Evolutionary conservation across 35 echinoderm and acorn worm species (phyloP), one percentile per base, ranked within the genome.

Genomic region (Apostichopus californicus): DNA sequence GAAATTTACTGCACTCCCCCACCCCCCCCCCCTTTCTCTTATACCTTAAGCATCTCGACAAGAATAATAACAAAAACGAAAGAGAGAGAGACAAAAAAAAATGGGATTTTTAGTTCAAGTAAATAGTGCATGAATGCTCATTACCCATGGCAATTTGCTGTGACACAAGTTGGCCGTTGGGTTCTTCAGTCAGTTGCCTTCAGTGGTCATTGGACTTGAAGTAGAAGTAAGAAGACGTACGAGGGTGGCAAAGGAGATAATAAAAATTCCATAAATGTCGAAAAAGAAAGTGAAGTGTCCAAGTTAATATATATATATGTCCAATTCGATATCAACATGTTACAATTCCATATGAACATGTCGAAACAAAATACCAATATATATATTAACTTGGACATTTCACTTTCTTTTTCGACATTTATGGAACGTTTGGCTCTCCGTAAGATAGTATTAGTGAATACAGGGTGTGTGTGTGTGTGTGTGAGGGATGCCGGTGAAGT

Each of bases 61-160:
- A 13, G 64, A 68, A 68, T 10, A 68, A 68, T 68, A 17, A 68
- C 64, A 68, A 68, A 68, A 68, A 68, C 26, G 64, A 10, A 68
- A 68, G 10, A 68, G 17, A 68, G n/a, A 73, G 17, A 21, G 5
- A 17, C 13, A 6, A 6, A 61, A 63, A 11, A 60, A 80, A 85
- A 85, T 85, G 14, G 52, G 81, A 85, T 85, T 85, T 85, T 85
- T 57, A 85, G 81, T 58, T 85, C 81, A 85, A 85, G 81, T 85
- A 85, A 85, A 85, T 85, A 85, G 81, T 85, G 81, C 81, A 85
- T 85, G 81, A 85, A 85, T 85, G 81, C 81, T 85, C 81, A 85
- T 85, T 85, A 85, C 81, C 81, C 56, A 55, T 85, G 81, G 81
- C 81, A 24, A 59, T 85, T 85, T 85, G 17, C 81, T 60, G 54